Conservation (phyloP, 1,140 invertebrate genomes). For the Episyrphus balteatus region DNA sequence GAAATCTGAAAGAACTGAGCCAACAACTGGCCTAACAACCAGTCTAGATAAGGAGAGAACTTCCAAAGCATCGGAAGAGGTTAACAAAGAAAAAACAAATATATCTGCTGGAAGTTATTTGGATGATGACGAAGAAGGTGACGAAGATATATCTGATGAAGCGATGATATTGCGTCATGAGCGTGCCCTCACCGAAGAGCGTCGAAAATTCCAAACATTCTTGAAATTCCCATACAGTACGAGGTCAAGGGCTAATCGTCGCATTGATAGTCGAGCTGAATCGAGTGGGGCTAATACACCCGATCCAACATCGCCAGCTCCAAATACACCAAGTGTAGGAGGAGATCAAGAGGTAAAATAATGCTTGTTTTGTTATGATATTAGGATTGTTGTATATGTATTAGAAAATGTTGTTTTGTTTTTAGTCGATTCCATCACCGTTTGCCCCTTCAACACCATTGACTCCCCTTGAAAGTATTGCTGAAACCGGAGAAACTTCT, state of each 20-base stretch:
- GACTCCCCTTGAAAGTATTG: constrained; percentile 34
- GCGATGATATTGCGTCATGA: constrained; percentile 55
- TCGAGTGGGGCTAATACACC: constrained; percentile 62
- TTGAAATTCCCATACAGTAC: constrained; percentile 51
- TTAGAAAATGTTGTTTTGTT: constrained; percentile 5
- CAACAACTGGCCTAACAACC: neutral
- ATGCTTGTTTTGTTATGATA: neutral
- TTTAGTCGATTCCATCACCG: constrained; percentile 42
- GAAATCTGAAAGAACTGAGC: too few species aligned
- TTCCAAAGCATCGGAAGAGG: neutral
- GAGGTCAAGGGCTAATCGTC: constrained; percentile 46
- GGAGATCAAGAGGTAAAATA: constrained; percentile 24
- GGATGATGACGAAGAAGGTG: constrained; percentile 2
- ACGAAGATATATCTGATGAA: constrained; percentile 60
- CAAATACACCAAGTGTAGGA: constrained; percentile 8
- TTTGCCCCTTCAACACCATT: constrained; percentile 39
- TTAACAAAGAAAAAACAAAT: neutral
- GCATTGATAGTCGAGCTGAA: constrained; percentile 55
- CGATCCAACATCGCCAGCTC: constrained; percentile 42
- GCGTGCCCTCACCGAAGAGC: constrained; percentile 64
- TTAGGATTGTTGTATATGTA: neutral
- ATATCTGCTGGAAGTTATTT: constrained; percentile 7
- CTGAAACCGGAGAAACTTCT: neutral
- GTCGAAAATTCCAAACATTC: constrained; percentile 63
- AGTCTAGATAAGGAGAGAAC: neutral